A percentile compares a stretch with the other conserved stretches of the same genome.
These are phyloP conservation scores for Coryphaenoides rupestris DNA, from an alignment of 2,113 vertebrate species.

Conservation along the genomic window DNA sequence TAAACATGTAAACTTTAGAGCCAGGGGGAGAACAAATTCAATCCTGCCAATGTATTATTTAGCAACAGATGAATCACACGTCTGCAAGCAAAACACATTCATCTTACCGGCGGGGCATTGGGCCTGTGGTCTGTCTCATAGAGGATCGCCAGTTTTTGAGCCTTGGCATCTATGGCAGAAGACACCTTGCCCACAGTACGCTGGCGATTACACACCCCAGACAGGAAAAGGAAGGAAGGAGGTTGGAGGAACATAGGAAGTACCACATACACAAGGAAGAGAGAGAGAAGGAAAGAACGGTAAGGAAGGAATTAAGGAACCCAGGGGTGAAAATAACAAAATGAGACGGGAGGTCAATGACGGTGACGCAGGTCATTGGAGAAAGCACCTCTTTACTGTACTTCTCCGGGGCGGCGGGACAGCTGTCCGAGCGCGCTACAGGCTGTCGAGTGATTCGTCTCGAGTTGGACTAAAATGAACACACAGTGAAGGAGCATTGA, in stretches of 20 bases:
- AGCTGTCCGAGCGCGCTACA: constrained; percentile 48
- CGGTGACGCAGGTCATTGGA: neutral
- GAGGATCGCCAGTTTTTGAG: constrained; percentile 90
- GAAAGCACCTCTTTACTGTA: constrained; percentile 69
- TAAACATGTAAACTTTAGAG: too few species aligned
- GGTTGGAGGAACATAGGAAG: neutral
- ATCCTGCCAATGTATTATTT: too few species aligned
- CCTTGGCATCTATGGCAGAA: constrained; percentile 84
- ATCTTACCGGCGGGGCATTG: constrained; percentile 86
- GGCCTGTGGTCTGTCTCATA: constrained; percentile 95
- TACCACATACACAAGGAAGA: neutral
- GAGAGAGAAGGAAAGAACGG: neutral
- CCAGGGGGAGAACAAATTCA: too few species aligned
- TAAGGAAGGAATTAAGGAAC: constrained; percentile 13
- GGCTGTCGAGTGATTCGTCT: constrained; percentile 28
- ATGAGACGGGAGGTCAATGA: neutral
- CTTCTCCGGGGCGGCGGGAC: constrained; percentile 47
- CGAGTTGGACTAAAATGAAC: constrained; percentile 48
- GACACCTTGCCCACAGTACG: constrained; percentile 92
- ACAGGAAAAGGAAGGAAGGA: constrained; percentile 51
- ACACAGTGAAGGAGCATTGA: constrained; percentile 27
- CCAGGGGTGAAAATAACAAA: neutral
- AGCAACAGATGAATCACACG: neutral
- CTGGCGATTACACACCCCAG: constrained; percentile 68
- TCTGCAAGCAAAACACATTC: constrained; percentile 19